These are phyloP conservation scores for Eupithecia vulgata DNA, from an alignment of 2,888 invertebrate species.

Conservation along the genomic window DNA sequence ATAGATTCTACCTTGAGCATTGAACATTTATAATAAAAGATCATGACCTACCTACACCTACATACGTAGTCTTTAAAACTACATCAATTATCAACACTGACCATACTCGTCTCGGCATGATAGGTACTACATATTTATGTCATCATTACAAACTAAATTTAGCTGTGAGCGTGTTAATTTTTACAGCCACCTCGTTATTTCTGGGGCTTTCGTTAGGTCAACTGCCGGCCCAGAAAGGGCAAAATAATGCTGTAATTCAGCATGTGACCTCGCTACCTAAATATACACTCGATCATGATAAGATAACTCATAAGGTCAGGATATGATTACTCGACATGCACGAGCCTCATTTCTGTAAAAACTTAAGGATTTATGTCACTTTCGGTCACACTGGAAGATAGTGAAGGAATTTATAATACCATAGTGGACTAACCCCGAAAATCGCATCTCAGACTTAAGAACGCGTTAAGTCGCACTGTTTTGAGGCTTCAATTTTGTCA, in stretches of 20 bases:
- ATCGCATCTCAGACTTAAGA: no score
- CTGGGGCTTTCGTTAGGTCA: background rate
- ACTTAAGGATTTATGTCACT: background rate
- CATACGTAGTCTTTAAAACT: conserved; percentile 8
- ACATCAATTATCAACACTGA: conserved; percentile 15
- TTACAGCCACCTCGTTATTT: background rate
- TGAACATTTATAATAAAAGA: background rate
- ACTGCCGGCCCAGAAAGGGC: background rate
- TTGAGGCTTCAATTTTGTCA: no score
- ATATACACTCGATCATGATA: background rate
- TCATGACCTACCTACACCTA: conserved; percentile 21
- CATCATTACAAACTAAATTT: conserved; percentile 1
- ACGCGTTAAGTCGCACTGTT: no score
- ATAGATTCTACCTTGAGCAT: conserved; percentile 15
- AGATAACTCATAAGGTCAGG: background rate
- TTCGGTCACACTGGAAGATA: no score
- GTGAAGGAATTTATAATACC: no score
- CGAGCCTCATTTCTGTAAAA: background rate
- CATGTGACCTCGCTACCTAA: conserved; percentile 4
- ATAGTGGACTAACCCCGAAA: no score
- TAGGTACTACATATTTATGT: no score
- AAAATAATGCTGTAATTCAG: conserved; percentile 1
- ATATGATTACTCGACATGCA: background rate
- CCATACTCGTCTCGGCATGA: conserved; percentile 13
- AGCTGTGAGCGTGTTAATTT: background rate